Percentiles rank a stretch among this genome's conserved stretches.
phyloP scores from a whole-genome alignment of 2,797 vertebrate genomes.

The Melanotaenia pygmaea region DNA sequence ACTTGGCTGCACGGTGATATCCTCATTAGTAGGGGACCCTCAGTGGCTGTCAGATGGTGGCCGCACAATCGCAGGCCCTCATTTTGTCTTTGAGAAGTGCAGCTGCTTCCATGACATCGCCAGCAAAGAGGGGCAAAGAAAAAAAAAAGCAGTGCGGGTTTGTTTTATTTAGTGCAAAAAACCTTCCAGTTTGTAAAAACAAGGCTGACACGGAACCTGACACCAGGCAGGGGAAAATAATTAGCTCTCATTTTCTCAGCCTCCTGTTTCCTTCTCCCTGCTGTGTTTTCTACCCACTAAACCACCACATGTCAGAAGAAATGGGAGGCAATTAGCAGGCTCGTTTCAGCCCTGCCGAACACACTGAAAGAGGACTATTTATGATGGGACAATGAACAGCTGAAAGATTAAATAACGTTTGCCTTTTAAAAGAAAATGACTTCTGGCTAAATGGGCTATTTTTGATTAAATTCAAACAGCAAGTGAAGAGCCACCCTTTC shows the following conservation, averaged over 20 bases:
- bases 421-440: constrained; percentile 99
- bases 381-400: constrained; percentile 99
- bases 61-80: constrained; percentile 99
- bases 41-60: constrained; percentile 99
- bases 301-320: constrained; percentile 99
- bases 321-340: constrained; percentile 99
- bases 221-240: constrained; percentile 99
- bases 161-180: constrained; percentile 99
- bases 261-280: constrained; percentile 99
- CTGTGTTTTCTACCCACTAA: constrained; percentile 99
- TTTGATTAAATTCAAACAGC: constrained; percentile 99
- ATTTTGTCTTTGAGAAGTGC: constrained; percentile 99
- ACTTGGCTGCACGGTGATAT: constrained; percentile 99
- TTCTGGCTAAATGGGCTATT: constrained; percentile 99
- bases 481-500: constrained; percentile 98
- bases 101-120: constrained; percentile 99
- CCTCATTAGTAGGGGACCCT: constrained; percentile 99
- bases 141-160: constrained; percentile 95
- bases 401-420: constrained; percentile 99
- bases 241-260: constrained; percentile 99
- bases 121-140: constrained; percentile 89
- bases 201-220: constrained; percentile 99
- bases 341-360: constrained; percentile 99
- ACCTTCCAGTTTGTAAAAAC: constrained; percentile 99
- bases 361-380: constrained; percentile 99